phyloP scores from a whole-genome alignment of 2,113 vertebrate genomes.

The Trematomus loennbergii region DNA sequence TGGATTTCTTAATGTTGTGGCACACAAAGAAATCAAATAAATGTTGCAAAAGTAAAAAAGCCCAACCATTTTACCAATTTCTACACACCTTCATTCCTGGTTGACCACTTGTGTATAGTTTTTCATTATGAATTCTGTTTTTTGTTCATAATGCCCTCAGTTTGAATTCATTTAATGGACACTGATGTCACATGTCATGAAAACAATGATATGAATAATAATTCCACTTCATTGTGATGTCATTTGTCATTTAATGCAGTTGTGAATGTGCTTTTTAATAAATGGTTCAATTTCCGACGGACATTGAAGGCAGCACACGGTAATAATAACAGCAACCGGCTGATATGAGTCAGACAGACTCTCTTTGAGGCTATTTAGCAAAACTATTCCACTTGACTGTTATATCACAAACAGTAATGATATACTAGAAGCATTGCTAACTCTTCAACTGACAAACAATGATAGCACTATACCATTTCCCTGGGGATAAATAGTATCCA shows the following conservation, averaged over 20 bases:
- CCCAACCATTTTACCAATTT: too few species aligned
- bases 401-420: slow-evolving; percentile 26
- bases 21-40: too few species aligned
- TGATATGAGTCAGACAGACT: slow-evolving; percentile 54
- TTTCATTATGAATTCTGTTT: too few species aligned
- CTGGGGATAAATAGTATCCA: too few species aligned
- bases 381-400: slow-evolving; percentile 24
- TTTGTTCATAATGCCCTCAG: too few species aligned
- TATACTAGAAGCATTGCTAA: neutral
- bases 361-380: slow-evolving; percentile 8
- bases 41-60: too few species aligned
- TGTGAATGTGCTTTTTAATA: neutral
- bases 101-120: too few species aligned
- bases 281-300: neutral
- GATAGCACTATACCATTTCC: neutral
- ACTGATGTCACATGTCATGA: too few species aligned
- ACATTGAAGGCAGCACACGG: slow-evolving; percentile 13
- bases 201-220: too few species aligned
- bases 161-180: too few species aligned
- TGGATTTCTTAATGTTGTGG: too few species aligned
- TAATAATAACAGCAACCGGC: slow-evolving; percentile 40
- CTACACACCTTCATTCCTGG: too few species aligned
- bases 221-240: neutral
- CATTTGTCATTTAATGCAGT: neutral
- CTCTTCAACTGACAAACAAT: neutral